phyloP scores from a whole-genome alignment of 1,140 invertebrate genomes.

The Acromyrmex echinatior region DNA sequence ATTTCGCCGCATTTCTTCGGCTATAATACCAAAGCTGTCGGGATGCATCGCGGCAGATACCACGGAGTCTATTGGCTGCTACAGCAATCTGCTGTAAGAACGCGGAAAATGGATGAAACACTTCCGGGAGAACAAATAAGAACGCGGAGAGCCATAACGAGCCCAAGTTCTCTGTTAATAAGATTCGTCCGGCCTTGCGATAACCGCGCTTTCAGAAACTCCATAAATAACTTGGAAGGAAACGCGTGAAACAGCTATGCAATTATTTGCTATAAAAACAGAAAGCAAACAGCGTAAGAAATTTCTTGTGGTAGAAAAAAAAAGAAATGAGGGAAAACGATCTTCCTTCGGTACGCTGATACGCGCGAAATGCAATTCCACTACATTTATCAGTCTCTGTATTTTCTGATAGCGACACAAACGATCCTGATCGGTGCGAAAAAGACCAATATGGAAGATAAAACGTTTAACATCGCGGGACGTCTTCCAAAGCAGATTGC shows the following conservation, averaged over 20 bases:
- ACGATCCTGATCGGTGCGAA: not conserved
- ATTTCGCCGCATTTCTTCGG: constrained; percentile 49
- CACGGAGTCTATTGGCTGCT: constrained; percentile 25
- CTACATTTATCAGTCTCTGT: constrained; percentile 21
- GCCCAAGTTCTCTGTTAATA: constrained; percentile 69
- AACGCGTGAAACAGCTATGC: constrained; percentile 20
- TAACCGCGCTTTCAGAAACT: constrained; percentile 38
- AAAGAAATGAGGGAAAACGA: not conserved
- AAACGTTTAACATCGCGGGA: constrained; percentile 12
- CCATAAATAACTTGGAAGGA: constrained; percentile 41
- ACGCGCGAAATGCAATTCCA: not conserved
- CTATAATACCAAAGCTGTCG: constrained; percentile 1
- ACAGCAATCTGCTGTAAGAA: constrained; percentile 49
- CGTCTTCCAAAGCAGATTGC: not conserved
- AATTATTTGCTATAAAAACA: constrained; percentile 44
- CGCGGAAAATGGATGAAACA: constrained; percentile 58
- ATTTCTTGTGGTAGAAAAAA: not conserved
- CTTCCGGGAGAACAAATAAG: constrained; percentile 65
- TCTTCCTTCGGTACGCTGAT: not conserved
- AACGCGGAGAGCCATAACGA: constrained; percentile 59
- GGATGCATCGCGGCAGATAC: constrained; percentile 22
- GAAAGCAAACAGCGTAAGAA: constrained; percentile 5
- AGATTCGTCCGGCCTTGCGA: constrained; percentile 59
- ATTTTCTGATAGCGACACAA: not conserved
- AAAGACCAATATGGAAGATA: constrained; percentile 6